Conservation (phyloP, 2,888 invertebrate species). For the Orgyia antiqua region DNA sequence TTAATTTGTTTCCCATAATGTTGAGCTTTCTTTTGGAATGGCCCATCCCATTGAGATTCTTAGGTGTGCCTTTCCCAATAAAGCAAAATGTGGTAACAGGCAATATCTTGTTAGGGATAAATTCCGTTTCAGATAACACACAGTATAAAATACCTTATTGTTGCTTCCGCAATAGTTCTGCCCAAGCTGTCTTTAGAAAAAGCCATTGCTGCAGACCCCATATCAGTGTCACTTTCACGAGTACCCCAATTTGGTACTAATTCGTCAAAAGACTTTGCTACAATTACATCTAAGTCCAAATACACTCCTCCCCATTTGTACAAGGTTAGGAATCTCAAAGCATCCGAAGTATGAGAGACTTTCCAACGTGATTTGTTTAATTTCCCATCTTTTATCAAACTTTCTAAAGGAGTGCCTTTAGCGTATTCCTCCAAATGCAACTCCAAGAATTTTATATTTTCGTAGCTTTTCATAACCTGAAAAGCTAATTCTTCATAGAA, state of each 20-base stretch:
- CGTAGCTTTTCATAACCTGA: conserved; percentile 8
- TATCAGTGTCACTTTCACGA: conserved; percentile 4
- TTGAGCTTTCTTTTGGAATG: too few species aligned
- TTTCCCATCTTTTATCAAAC: conserved; percentile 6
- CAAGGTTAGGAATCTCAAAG: conserved; percentile 20
- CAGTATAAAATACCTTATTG: conserved; percentile 9
- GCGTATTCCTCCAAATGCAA: conserved; percentile 17
- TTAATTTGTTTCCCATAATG: too few species aligned
- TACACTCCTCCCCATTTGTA: conserved; percentile 26
- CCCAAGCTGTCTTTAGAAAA: conserved; percentile 14
- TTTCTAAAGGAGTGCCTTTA: conserved; percentile 14
- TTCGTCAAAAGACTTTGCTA: conserved; percentile 20
- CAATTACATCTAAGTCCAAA: conserved; percentile 22
- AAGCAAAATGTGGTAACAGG: too few species aligned
- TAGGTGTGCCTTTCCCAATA: too few species aligned
- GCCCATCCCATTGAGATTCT: too few species aligned
- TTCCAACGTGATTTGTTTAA: conserved; percentile 10
- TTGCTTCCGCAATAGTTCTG: conserved; percentile 7
- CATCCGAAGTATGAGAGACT: conserved; percentile 20
- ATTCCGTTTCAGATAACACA: too few species aligned
- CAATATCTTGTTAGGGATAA: too few species aligned
- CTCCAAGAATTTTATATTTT: conserved; percentile 15
- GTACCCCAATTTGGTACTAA: conserved; percentile 20
- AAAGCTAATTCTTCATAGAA: conserved; percentile 4
- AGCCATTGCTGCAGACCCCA: conserved; percentile 5